Base-by-base conservation (phyloP, 1,140 invertebrate species). In the Onthophagus taurus region DNA sequence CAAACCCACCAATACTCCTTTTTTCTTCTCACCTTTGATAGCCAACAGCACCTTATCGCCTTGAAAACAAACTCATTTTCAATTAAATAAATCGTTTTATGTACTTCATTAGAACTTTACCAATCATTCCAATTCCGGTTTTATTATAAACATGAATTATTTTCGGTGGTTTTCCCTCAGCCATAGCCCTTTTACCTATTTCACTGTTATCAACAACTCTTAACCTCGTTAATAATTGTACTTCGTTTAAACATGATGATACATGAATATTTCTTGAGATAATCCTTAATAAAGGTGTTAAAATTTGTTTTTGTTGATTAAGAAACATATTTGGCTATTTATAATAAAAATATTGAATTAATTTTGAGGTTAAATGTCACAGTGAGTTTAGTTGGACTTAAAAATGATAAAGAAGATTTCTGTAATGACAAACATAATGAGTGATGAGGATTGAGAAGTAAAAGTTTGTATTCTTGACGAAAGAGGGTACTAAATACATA, bases 201-300 rank as follows among this genome's bases (percentile, higher is more conserved):
- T 85, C 80, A 47, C 91, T 95, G 62, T 99, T 98, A 65, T 98
- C 95, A 2, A 99, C 93, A 13, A 96, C 89, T 58, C 91, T 72
- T 8, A 97, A 67, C 44, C 89, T 66, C 12, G 85, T 78, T 39
- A 91, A 53, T 62, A 81, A 76, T 23, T 73, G 71, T 29, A 87
- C 80, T 65, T 84, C 75, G 61, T 69, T 74, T 42, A 67, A 61
- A 42, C 63, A 55, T 9, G 69, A 42, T 7, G 78, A 72, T 13
- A 76, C 76, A 58, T 79, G 77, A 51, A 85, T 24, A 24, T 41
- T 41, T 46, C 44, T 44, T 4, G 9, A n/a, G 7, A 36, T n/a
- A 2, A 19, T 9, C 12, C 11, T 7, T 5, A 20, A 36, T 11
- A 20, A 20, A 20, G 12, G 16, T 13, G n/a, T 17, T 11, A 18